Evolutionary conservation across 2,113 vertebrate genomes (phyloP).

Genomic region (Proterorhinus semilunaris): DNA sequence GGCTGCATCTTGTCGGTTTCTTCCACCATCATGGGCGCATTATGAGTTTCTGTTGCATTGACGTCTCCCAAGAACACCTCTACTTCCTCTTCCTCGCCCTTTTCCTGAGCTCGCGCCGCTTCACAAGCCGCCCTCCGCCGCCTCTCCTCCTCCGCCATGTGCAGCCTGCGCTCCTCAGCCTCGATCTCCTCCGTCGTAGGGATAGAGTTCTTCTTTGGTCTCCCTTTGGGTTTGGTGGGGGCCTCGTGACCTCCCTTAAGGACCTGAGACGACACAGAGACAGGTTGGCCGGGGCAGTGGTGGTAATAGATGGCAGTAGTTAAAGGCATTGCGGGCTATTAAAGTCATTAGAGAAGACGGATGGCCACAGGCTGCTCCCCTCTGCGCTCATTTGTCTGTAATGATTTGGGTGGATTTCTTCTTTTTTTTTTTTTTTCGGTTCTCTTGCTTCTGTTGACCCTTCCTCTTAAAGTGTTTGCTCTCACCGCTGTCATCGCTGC

Average conservation of each 20-base stretch:
- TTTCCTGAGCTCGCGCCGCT: slow-evolving; percentile 7
- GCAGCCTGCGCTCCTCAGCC: slow-evolving; percentile 89
- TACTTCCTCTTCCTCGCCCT: slow-evolving; percentile 11
- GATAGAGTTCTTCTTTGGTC: slow-evolving; percentile 99
- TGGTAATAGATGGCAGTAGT: slow-evolving; percentile 62
- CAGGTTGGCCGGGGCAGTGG: slow-evolving; percentile 36
- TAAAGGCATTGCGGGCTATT: slow-evolving; percentile 68
- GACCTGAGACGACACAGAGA: slow-evolving; percentile 78
- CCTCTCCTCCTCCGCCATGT: slow-evolving; percentile 74
- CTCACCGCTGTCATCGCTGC: slow-evolving; percentile 51
- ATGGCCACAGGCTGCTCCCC: slow-evolving; percentile 49
- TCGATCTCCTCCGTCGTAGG: slow-evolving; percentile 96
- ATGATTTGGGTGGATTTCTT: slow-evolving; percentile 47
- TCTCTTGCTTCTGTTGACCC: slow-evolving; percentile 60
- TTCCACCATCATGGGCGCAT: slow-evolving; percentile 32
- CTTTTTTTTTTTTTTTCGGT: slow-evolving; percentile 25
- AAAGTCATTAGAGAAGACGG: slow-evolving; percentile 75
- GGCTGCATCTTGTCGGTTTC: slow-evolving; percentile 41
- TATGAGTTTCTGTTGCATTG: slow-evolving; percentile 51
- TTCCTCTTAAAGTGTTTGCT: slow-evolving; percentile 64
- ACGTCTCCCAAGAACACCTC: slow-evolving; percentile 59
- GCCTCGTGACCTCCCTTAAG: slow-evolving; percentile 97
- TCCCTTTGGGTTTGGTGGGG: slow-evolving; percentile 96
- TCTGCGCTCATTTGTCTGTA: slow-evolving; percentile 68
- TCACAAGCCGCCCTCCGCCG: slow-evolving; percentile 31